phyloP scores from a whole-genome alignment of 2,113 vertebrate genomes.

The Phalacrocorax pelagicus region DNA sequence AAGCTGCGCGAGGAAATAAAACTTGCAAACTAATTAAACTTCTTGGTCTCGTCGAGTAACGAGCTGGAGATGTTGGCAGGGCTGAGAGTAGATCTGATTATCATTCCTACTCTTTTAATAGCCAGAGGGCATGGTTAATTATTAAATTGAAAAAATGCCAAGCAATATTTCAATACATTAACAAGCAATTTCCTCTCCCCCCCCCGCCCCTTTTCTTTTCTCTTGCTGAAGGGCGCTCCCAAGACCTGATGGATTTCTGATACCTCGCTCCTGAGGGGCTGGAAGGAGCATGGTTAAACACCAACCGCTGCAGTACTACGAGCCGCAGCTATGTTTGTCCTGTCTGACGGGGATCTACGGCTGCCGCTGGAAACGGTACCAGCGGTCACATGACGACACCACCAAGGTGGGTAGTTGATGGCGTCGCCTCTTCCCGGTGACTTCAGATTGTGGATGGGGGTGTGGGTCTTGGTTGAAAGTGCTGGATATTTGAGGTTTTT shows the following conservation, averaged over 20 bases:
- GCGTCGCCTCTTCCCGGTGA: accelerated
- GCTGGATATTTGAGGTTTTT: accelerated
- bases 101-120: not conserved
- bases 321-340: slow-evolving; percentile 95
- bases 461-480: too few species aligned
- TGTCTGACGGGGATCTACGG: slow-evolving; percentile 96
- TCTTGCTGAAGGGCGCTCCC: slow-evolving; percentile 64
- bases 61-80: not conserved
- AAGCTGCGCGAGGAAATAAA: not conserved
- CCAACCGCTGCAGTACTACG: slow-evolving; percentile 98
- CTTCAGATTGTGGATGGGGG: accelerated
- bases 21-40: slow-evolving; percentile 23
- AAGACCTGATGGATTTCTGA: slow-evolving; percentile 85
- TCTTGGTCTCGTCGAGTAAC: not conserved
- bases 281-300: slow-evolving; percentile 97
- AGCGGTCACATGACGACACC: slow-evolving; percentile 95
- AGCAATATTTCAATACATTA: too few species aligned
- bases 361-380: slow-evolving; percentile 99
- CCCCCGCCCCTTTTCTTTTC: not conserved
- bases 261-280: slow-evolving; percentile 58
- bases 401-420: slow-evolving; percentile 78
- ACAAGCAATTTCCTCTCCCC: too few species aligned
- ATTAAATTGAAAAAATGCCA: not conserved
- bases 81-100: not conserved
- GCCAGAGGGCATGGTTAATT: slow-evolving; percentile 22